Evolutionary conservation across 1,140 invertebrate species (phyloP).

Genomic region (Sesamia nonagrioides): DNA sequence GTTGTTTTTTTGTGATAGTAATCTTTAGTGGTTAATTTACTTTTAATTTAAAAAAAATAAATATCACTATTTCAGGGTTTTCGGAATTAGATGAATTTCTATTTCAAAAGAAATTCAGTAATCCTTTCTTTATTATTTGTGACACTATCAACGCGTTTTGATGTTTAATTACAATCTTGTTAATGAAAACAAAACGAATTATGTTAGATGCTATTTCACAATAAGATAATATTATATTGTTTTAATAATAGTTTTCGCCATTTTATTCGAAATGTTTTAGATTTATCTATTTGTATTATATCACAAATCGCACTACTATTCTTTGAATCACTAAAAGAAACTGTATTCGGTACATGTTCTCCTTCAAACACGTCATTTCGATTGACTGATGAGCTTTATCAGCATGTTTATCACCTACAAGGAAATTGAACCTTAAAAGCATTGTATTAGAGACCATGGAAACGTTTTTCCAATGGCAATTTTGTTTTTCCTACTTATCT

Average conservation of each 20-base stretch:
- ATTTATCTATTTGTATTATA: not conserved
- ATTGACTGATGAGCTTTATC: conserved; percentile 24
- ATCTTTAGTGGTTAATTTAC: not conserved
- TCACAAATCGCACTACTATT: conserved; percentile 10
- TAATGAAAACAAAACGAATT: conserved; percentile 43
- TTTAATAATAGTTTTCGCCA: conserved; percentile 1
- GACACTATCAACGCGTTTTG: not conserved
- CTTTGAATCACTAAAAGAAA: conserved; percentile 7
- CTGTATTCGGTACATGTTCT: conserved; percentile 1
- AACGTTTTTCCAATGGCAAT: not conserved
- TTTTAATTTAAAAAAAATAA: not conserved
- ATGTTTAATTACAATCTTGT: conserved; percentile 25
- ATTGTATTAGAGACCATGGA: not conserved
- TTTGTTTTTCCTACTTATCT: conserved; percentile 12
- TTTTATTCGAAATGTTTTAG: not conserved
- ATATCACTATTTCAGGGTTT: not conserved
- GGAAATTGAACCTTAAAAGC: not conserved
- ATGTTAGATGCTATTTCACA: not conserved
- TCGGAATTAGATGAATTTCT: not conserved
- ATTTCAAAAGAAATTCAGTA: not conserved
- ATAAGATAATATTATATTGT: conserved; percentile 17
- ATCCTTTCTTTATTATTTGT: not conserved
- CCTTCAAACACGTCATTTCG: not conserved
- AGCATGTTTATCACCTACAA: not conserved
- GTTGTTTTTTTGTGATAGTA: not conserved